Percentiles rank a stretch among this genome's conserved stretches.
These are phyloP conservation scores for Papilio gigon DNA, from an alignment of 2,888 invertebrate species.

Conservation along the genomic window DNA sequence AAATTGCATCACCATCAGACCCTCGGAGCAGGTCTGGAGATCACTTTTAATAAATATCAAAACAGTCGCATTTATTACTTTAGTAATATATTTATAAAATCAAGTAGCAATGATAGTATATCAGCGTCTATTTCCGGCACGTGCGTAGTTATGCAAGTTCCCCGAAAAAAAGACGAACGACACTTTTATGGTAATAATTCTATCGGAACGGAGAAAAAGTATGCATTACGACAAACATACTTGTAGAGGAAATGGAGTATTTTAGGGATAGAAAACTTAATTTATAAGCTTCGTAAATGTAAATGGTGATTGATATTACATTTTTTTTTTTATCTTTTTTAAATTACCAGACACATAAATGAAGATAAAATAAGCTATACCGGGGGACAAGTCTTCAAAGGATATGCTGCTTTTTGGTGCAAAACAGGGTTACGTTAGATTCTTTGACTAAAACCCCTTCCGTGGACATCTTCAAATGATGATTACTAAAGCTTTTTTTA, in stretches of 20 bases:
- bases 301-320: conserved; percentile 40
- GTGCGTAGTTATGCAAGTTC: conserved; percentile 55
- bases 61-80: too few species aligned
- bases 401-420: too few species aligned
- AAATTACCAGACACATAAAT: too few species aligned
- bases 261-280: conserved; percentile 57
- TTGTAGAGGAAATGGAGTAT: conserved; percentile 78
- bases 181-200: conserved; percentile 76
- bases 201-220: conserved; percentile 69
- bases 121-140: conserved; percentile 53
- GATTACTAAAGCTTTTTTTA: too few species aligned
- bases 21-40: too few species aligned
- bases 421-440: too few species aligned
- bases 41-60: too few species aligned
- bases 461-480: too few species aligned
- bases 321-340: neutral
- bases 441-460: too few species aligned
- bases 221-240: conserved; percentile 77
- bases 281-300: conserved; percentile 53
- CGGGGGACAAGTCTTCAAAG: too few species aligned
- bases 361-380: too few species aligned
- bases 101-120: conserved; percentile 15
- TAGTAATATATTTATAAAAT: conserved; percentile 1
- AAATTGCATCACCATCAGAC: too few species aligned
- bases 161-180: conserved; percentile 68